These are phyloP conservation scores for Ferrisia virgata DNA, from an alignment of 2,888 invertebrate genomes.

Conservation along the genomic window DNA sequence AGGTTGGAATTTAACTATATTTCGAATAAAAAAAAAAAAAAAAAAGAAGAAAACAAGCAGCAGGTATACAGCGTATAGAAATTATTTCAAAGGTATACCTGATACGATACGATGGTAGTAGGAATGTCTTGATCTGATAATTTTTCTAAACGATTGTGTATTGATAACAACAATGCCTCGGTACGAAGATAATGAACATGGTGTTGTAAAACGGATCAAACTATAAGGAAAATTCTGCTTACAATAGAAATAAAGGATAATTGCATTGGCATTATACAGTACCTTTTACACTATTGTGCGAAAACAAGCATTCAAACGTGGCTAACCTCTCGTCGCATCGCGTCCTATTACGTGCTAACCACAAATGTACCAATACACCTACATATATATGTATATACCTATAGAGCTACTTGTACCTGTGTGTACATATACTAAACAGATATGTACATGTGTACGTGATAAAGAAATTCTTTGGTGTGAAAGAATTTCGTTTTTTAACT, in stretches of 20 bases:
- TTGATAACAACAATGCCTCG: background rate
- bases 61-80: background rate
- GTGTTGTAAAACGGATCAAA: background rate
- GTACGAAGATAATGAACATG: background rate
- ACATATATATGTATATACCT: too few relatives aligned
- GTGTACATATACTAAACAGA: too few relatives aligned
- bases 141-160: background rate
- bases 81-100: background rate
- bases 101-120: background rate
- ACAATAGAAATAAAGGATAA: slow-evolving; percentile 12
- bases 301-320: background rate
- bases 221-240: background rate
- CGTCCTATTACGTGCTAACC: too few relatives aligned
- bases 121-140: background rate
- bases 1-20: background rate
- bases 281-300: background rate
- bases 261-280: background rate
- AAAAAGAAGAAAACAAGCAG: background rate
- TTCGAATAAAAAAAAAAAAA: too few relatives aligned
- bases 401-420: too few relatives aligned
- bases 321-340: background rate
- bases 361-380: too few relatives aligned
- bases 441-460: background rate
- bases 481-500: background rate
- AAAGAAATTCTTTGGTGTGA: background rate